Conservation (phyloP, 2,113 vertebrate genomes). For the Oncorhynchus nerka region DNA sequence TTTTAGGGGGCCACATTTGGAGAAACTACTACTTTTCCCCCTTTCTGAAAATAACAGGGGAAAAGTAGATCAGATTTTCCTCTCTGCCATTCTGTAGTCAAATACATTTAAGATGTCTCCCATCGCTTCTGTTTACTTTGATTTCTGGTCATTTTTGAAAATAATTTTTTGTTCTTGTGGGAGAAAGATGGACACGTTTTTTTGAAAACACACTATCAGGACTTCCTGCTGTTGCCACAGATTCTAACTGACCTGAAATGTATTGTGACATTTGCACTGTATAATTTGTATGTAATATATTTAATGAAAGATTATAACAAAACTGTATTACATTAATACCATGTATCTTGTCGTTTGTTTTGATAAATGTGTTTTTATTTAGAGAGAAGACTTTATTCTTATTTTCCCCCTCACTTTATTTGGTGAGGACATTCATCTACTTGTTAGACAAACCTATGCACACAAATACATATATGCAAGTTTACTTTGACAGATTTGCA, state of each 20-base stretch:
- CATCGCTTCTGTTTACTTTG: conserved; percentile 3
- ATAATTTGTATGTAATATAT: conserved; percentile 94
- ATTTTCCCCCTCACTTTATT: no score
- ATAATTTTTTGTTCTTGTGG: not conserved
- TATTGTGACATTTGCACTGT: conserved; percentile 87
- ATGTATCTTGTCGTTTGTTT: conserved; percentile 10
- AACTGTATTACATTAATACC: conserved; percentile 65
- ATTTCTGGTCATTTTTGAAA: conserved; percentile 10
- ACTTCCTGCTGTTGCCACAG: conserved; percentile 58
- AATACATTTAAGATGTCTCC: not conserved
- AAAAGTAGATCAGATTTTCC: not conserved
- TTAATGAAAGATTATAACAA: conserved; percentile 83
- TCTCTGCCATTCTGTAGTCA: not conserved
- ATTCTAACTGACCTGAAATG: conserved; percentile 70
- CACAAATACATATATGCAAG: not conserved
- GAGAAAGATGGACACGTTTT: conserved; percentile 17
- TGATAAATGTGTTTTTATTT: conserved; percentile 7
- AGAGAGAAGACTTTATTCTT: no score
- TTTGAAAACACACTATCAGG: conserved; percentile 27
- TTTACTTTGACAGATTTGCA: not conserved
- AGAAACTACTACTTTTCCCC: not conserved
- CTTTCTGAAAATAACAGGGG: not conserved
- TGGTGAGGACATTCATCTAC: no score
- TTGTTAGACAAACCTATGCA: not conserved
- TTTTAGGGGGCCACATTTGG: not conserved